Evolutionary conservation across 53 echinoderm and acorn worm species (phyloP).

Genomic region (Arbacia lixula): DNA sequence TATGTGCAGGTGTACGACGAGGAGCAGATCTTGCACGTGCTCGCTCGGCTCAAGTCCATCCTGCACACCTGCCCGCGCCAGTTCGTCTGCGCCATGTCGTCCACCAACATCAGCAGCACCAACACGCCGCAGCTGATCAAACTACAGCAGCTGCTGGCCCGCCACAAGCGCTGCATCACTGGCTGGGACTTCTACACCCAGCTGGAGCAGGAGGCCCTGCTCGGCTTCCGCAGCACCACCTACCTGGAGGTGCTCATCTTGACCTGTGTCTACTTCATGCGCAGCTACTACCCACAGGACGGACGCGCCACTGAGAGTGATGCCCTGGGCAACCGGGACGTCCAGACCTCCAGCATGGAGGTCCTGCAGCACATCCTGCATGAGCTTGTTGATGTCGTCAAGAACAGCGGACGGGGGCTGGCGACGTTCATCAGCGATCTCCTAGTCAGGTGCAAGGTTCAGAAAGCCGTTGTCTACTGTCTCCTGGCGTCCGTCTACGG

Average conservation of each 20-base stretch:
- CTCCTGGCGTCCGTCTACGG: conserved; percentile 93
- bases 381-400: conserved; percentile 88
- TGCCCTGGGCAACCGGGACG: conserved; percentile 87
- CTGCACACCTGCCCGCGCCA: conserved; percentile 87
- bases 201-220: conserved; percentile 84
- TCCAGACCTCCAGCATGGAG: conserved; percentile 97
- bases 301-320: conserved; percentile 76
- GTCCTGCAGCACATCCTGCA: conserved; percentile 79
- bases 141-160: conserved; percentile 89
- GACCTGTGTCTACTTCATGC: conserved; percentile 94
- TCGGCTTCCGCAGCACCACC: conserved; percentile 88
- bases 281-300: conserved; percentile 89
- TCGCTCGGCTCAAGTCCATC: conserved; percentile 82
- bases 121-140: conserved; percentile 97
- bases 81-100: conserved; percentile 97
- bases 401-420: conserved; percentile 83
- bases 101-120: conserved; percentile 97
- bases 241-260: conserved; percentile 94
- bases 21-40: conserved; percentile 87
- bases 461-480: conserved; percentile 94
- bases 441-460: conserved; percentile 89
- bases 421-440: conserved; percentile 97
- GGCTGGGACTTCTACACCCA: conserved; percentile 91
- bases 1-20: conserved; percentile 98
- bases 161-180: conserved; percentile 92